These are phyloP conservation scores for Craterocephalus amniculus DNA, from an alignment of 2,797 vertebrate species.

Conservation along the genomic window DNA sequence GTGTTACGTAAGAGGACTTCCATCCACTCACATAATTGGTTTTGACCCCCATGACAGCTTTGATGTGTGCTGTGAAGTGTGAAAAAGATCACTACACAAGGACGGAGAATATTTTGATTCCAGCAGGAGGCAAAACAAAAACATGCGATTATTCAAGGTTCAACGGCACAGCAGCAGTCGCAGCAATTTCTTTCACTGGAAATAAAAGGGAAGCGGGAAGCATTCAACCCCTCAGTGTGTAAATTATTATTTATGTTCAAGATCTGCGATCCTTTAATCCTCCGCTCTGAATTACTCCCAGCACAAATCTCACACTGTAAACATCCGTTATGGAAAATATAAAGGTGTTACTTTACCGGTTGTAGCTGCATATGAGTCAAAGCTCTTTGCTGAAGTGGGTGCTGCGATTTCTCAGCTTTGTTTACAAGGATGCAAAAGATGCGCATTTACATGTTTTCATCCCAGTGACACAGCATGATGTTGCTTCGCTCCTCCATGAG, in stretches of 20 bases:
- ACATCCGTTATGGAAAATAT: slow-evolving; percentile 34
- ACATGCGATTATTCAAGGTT: slow-evolving; percentile 40
- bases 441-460: slow-evolving; percentile 51
- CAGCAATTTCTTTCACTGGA: slow-evolving; percentile 2
- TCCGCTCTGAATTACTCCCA: slow-evolving; percentile 12
- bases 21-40: slow-evolving; percentile 74
- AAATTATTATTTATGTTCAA: slow-evolving; percentile 44
- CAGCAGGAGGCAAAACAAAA: slow-evolving; percentile 32
- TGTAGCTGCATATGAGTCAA: slow-evolving; percentile 12
- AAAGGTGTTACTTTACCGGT: slow-evolving; percentile 1
- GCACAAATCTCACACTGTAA: slow-evolving; percentile 25
- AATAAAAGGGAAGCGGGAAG: slow-evolving; percentile 7
- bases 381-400: slow-evolving; percentile 27
- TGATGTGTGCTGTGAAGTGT: slow-evolving; percentile 44
- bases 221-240: slow-evolving; percentile 12
- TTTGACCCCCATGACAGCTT: slow-evolving; percentile 61
- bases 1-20: slow-evolving; percentile 74
- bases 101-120: slow-evolving; percentile 1
- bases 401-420: slow-evolving; percentile 45
- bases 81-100: slow-evolving; percentile 25
- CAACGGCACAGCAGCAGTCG: not conserved
- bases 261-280: slow-evolving; percentile 51
- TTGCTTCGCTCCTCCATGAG: slow-evolving; percentile 45
- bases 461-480: slow-evolving; percentile 60
- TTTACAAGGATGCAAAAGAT: slow-evolving; percentile 46